phyloP scores from a whole-genome alignment of 2,888 invertebrate species.

The Exephanes ischioxanthus region DNA sequence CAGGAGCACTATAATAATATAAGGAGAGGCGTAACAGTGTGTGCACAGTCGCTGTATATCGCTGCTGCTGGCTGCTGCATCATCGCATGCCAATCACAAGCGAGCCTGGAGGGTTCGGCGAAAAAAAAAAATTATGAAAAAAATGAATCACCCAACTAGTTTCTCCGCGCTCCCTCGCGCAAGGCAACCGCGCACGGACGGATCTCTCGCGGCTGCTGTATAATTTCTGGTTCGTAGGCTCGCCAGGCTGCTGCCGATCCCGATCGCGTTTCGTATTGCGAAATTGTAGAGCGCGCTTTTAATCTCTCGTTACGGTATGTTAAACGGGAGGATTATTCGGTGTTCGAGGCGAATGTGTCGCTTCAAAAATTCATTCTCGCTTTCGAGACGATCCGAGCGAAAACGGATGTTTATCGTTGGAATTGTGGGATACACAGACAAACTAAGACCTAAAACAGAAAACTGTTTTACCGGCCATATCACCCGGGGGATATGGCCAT shows the following conservation, averaged over 20 bases:
- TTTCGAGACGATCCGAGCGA: slow-evolving; percentile 8
- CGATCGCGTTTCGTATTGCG: slow-evolving; percentile 42
- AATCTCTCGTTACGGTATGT: slow-evolving; percentile 19
- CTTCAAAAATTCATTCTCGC: slow-evolving; percentile 28
- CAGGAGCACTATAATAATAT: slow-evolving; percentile 33
- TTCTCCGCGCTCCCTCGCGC: slow-evolving; percentile 44
- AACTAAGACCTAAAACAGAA: too few species aligned
- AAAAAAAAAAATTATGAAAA: slow-evolving; percentile 42
- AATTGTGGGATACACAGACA: background rate
- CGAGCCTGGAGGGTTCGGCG: slow-evolving; percentile 18
- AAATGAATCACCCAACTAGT: slow-evolving; percentile 61
- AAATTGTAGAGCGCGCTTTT: slow-evolving; percentile 42
- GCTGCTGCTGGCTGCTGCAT: slow-evolving; percentile 38
- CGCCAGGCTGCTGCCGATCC: background rate
- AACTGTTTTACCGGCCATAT: too few species aligned
- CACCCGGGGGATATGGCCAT: too few species aligned
- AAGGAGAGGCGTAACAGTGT: slow-evolving; percentile 24
- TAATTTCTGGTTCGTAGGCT: slow-evolving; percentile 32
- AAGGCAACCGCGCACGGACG: background rate
- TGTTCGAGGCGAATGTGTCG: background rate
- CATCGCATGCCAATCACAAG: slow-evolving; percentile 53
- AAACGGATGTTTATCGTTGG: slow-evolving; percentile 5
- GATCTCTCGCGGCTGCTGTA: slow-evolving; percentile 35
- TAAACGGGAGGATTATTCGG: slow-evolving; percentile 12
- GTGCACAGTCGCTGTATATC: slow-evolving; percentile 4